Evolutionary conservation across 2,888 invertebrate genomes (phyloP).

Genomic region (Rosalia funebris): DNA sequence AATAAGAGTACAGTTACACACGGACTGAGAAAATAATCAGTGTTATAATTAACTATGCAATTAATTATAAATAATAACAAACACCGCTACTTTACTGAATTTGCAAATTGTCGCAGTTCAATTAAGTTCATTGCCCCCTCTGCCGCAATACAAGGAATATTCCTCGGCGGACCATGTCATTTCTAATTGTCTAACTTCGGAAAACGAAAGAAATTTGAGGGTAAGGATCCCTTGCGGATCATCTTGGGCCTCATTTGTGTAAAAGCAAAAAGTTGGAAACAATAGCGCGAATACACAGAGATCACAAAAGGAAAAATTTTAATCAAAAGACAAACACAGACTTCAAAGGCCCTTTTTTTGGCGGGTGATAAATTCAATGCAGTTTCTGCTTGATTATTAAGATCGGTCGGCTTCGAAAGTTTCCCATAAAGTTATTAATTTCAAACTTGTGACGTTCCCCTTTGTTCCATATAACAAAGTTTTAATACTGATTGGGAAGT

Average conservation of each 20-base stretch:
- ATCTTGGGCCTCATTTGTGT: slow-evolving; percentile 16
- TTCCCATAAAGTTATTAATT: slow-evolving; percentile 34
- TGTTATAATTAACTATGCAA: no score
- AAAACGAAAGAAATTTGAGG: not conserved
- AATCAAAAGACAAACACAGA: slow-evolving; percentile 34
- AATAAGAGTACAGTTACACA: no score
- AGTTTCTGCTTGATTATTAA: slow-evolving; percentile 26
- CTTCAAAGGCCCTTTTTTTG: slow-evolving; percentile 31
- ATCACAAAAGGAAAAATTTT: slow-evolving; percentile 16
- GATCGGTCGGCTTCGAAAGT: slow-evolving; percentile 17
- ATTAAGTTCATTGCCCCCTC: no score
- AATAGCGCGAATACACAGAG: slow-evolving; percentile 1
- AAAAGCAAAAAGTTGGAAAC: slow-evolving; percentile 7
- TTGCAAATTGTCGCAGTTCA: no score
- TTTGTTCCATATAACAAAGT: slow-evolving; percentile 32
- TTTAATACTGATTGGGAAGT: slow-evolving; percentile 25
- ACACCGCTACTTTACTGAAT: no score
- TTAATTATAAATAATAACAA: no score
- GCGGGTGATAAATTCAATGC: slow-evolving; percentile 24
- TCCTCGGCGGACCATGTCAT: no score
- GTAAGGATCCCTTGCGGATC: not conserved
- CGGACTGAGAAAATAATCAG: no score
- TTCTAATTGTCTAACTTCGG: no score
- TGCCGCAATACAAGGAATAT: no score
- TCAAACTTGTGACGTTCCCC: slow-evolving; percentile 32